Evolutionary conservation across 2,888 invertebrate genomes (phyloP).

Genomic region (Temnothorax rugatulus): DNA sequence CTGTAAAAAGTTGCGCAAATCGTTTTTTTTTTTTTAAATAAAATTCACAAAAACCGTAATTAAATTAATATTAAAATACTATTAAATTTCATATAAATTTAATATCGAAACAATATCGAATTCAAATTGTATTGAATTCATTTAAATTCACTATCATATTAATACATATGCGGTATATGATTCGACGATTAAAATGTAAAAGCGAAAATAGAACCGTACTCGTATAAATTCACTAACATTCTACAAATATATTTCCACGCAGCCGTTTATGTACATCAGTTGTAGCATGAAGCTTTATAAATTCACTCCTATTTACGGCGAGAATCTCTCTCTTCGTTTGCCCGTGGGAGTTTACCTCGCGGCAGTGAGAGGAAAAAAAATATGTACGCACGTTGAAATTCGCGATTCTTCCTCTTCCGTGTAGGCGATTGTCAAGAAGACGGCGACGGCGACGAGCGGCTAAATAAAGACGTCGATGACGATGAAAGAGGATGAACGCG

Average conservation of each 20-base stretch:
- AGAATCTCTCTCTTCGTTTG: not conserved
- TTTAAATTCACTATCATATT: not conserved
- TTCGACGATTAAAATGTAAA: not conserved
- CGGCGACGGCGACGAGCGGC: slow-evolving; percentile 37
- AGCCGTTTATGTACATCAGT: not conserved
- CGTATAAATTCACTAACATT: not conserved
- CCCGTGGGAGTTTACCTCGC: slow-evolving; percentile 1
- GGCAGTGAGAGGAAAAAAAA: not conserved
- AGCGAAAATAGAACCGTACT: not conserved
- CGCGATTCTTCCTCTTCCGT: slow-evolving; percentile 34
- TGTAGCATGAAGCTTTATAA: slow-evolving; percentile 8
- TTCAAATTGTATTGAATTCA: not conserved
- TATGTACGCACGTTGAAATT: slow-evolving; percentile 7
- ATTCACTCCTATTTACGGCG: slow-evolving; percentile 20
- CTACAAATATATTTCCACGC: slow-evolving; percentile 1
- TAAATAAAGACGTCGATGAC: slow-evolving; percentile 65
- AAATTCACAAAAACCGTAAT: not conserved
- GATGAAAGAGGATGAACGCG: slow-evolving; percentile 66
- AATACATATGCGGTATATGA: not conserved
- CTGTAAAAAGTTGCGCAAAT: not conserved
- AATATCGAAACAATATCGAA: not conserved
- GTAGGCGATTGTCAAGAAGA: slow-evolving; percentile 58
- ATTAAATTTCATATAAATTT: slow-evolving; percentile 4
- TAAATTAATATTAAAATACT: not conserved
- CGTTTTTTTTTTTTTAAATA: not conserved